Conservation (phyloP, 2,113 vertebrate genomes). For the Cairina moschata region DNA sequence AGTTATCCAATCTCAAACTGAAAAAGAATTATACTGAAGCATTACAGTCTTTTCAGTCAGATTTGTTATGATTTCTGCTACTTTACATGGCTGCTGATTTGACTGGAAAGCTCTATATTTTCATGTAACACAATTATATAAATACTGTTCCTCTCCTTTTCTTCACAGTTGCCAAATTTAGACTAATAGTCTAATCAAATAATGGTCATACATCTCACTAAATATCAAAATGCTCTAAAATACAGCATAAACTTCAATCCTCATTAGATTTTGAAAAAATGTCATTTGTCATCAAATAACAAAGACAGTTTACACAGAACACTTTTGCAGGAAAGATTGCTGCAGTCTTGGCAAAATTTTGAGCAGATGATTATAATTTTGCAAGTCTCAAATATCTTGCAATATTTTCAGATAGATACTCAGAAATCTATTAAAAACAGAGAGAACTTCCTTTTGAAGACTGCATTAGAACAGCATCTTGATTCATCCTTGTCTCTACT, state of each 20-base stretch:
- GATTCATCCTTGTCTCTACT: background rate
- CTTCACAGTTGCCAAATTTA: background rate
- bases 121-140: background rate
- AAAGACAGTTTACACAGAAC: background rate
- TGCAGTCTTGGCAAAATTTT: background rate
- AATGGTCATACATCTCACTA: background rate
- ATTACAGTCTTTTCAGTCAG: slow-evolving; percentile 3
- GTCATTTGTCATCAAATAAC: background rate
- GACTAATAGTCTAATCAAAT: background rate
- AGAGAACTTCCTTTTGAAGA: background rate
- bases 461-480: background rate
- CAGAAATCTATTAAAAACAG: background rate
- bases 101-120: background rate
- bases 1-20: background rate
- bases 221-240: background rate
- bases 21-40: background rate
- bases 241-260: background rate
- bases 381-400: background rate
- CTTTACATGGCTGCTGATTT: background rate
- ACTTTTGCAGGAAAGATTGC: background rate
- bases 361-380: background rate
- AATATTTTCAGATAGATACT: background rate
- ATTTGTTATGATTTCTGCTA: slow-evolving; percentile 2
- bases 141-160: background rate
- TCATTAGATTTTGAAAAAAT: background rate